These are phyloP conservation scores for Hepsetus odoe DNA, from an alignment of 2,113 vertebrate genomes.

Conservation along the genomic window DNA sequence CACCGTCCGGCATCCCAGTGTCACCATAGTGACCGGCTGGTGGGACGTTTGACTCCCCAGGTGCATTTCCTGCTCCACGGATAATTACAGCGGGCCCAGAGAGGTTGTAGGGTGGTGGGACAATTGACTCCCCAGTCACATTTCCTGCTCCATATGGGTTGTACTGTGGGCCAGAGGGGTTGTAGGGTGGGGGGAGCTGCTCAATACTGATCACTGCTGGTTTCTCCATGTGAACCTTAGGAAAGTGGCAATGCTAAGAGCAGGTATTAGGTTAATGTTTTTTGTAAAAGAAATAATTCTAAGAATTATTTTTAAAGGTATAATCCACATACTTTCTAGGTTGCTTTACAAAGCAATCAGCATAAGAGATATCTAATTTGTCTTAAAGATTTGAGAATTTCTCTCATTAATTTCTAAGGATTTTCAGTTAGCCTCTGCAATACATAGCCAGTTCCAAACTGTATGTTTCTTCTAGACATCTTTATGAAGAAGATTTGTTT, in stretches of 20 bases:
- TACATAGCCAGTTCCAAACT: background rate
- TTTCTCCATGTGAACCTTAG: constrained; percentile 12
- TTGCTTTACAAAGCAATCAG: too few species aligned
- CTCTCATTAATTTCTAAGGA: background rate
- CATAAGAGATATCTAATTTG: too few species aligned
- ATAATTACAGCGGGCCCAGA: constrained; percentile 18
- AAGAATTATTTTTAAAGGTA: too few species aligned
- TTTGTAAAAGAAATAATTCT: too few species aligned
- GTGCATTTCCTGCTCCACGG: constrained; percentile 34
- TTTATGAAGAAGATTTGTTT: background rate
- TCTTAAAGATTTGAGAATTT: too few species aligned
- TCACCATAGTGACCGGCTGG: too few species aligned
- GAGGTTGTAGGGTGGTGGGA: constrained; percentile 53
- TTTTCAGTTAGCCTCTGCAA: background rate
- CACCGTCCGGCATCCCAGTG: constrained; percentile 14
- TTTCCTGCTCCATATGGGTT: constrained; percentile 16
- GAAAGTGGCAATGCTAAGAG: background rate
- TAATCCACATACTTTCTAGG: too few species aligned
- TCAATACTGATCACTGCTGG: background rate
- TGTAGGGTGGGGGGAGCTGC: constrained; percentile 60
- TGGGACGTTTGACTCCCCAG: constrained; percentile 60
- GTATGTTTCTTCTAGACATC: background rate
- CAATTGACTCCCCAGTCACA: constrained; percentile 57
- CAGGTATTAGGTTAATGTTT: background rate
- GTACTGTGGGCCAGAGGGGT: constrained; percentile 13